A percentile compares a stretch with the other conserved stretches of the same genome.
phyloP scores from a whole-genome alignment of 2,888 invertebrate genomes.

The Balanococcus diminutus region DNA sequence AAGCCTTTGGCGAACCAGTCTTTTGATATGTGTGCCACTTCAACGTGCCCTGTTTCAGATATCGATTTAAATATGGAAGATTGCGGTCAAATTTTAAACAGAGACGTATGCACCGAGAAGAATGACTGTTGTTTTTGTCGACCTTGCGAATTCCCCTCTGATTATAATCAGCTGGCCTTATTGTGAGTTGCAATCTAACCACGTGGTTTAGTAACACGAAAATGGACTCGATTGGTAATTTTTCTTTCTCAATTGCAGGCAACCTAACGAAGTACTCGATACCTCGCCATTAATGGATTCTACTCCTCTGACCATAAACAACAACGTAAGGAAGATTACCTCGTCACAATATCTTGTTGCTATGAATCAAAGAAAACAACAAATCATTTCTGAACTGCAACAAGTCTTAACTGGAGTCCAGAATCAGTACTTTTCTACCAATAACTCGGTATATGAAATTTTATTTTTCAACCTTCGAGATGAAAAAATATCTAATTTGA shows the following conservation, averaged over 20 bases:
- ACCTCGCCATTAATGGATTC: constrained; percentile 7
- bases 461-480: neutral
- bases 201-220: neutral
- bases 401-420: constrained; percentile 48
- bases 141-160: neutral
- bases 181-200: constrained; percentile 18
- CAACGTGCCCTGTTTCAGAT: neutral
- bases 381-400: constrained; percentile 48
- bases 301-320: neutral
- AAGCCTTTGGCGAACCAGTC: neutral
- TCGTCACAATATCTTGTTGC: constrained; percentile 48
- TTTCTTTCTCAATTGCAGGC: constrained; percentile 18
- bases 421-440: constrained; percentile 41
- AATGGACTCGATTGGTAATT: neutral
- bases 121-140: constrained; percentile 43
- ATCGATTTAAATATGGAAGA: constrained; percentile 42
- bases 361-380: constrained; percentile 51
- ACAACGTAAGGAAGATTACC: constrained; percentile 26
- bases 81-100: neutral
- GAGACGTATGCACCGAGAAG: constrained; percentile 41
- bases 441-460: neutral
- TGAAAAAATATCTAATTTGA: neutral
- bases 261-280: neutral
- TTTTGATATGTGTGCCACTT: neutral
- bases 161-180: neutral